Base-by-base conservation (phyloP, 2,113 vertebrate genomes). In the Polypterus senegalus region DNA sequence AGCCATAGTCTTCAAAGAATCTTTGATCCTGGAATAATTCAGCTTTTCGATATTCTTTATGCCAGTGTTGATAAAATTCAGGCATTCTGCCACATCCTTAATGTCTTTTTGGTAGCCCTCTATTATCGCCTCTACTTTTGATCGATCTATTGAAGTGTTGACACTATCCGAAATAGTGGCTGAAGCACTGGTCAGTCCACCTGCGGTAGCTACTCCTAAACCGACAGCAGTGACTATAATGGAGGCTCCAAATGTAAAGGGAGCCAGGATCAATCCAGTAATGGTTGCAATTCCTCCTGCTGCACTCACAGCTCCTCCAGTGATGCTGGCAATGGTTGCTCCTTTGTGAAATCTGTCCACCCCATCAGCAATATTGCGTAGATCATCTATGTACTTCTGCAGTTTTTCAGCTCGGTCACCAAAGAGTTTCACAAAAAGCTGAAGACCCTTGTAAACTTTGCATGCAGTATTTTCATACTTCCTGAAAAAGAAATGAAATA, bases 261-360 rank as follows among this genome's bases (percentile, higher is more conserved):
- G 84, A 4, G 80, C 82, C 7, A 83, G 54, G 59, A 61, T 71
- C 0, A 85, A 63, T 5, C 83, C 83, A 27, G 79, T 46, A 54
- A 82, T 61, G 1, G 75, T 74, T 0, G 71, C 61, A 63, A 76
- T 70, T 6, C 79, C 80, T 48, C 82, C 84, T 3, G 78, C 71
- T 1, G 79, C 74, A 1, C 80, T 74, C 0, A 76, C 73, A 10
- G 79, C 72, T 49, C 77, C 79, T 43, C 81, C 83, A 0, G 71
- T 72, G 1, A 81, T 71, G 53, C 55, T 61, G 27, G 75, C 71
- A 48, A 64, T 69, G 63, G 73, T 81, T 53, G 7, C 54, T n/a
- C 60, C 72, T 67, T 77, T 78, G 57, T 73, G 67, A 4, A 70
- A 55, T 5, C 11, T 54, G 63, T 80, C 76, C 64, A 84, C 46